Evolutionary conservation across 2,113 vertebrate species (phyloP).

Genomic region (Saiga tatarica): DNA sequence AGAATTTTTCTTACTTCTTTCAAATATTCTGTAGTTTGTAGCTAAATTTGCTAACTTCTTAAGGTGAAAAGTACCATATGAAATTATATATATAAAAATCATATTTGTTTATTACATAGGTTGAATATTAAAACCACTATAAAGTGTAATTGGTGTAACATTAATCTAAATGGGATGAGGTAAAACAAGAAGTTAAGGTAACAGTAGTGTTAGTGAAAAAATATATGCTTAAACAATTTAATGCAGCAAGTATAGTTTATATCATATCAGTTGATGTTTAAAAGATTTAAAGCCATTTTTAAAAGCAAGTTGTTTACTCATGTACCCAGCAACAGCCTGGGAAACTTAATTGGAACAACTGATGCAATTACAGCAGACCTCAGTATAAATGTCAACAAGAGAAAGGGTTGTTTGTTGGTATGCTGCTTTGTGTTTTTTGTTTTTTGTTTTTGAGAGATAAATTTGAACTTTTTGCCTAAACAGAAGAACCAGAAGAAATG

Average conservation of each 20-base stretch:
- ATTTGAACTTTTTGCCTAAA: background rate
- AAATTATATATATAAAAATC: background rate
- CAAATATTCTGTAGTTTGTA: constrained; percentile 3
- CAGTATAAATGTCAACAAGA: constrained; percentile 52
- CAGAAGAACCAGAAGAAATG: background rate
- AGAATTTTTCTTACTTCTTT: background rate
- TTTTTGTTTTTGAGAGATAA: background rate
- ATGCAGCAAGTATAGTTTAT: background rate
- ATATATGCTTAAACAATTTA: background rate
- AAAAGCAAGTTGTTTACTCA: constrained; percentile 30
- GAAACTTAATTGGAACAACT: constrained; percentile 56
- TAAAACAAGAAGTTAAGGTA: background rate
- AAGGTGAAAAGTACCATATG: background rate
- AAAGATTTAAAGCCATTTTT: background rate
- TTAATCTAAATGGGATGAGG: background rate
- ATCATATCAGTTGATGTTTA: background rate
- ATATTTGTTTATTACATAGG: background rate
- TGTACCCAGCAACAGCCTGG: constrained; percentile 20
- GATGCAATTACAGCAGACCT: constrained; percentile 41
- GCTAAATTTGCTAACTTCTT: constrained; percentile 2
- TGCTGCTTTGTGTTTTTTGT: background rate
- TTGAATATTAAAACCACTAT: background rate
- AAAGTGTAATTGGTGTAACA: background rate
- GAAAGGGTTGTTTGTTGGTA: background rate
- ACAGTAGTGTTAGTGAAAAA: background rate